phyloP scores from a whole-genome alignment of 2,113 vertebrate species.

The Rousettus leschenaultii region DNA sequence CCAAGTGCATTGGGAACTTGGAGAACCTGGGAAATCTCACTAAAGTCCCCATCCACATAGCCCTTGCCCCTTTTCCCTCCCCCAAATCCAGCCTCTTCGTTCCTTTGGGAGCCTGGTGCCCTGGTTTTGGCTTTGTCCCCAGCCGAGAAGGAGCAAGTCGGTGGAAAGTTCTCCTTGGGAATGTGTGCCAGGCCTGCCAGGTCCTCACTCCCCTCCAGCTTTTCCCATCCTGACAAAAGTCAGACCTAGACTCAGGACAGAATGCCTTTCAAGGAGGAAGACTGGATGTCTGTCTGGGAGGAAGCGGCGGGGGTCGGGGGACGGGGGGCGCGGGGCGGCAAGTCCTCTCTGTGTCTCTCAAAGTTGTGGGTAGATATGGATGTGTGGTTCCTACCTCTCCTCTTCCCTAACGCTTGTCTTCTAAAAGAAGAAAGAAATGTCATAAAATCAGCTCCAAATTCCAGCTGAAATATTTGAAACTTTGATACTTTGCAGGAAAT shows the following conservation, averaged over 20 bases:
- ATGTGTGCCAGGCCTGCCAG: not conserved
- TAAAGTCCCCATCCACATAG: fast-evolving
- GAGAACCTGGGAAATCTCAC: not conserved
- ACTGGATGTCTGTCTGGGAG: not conserved
- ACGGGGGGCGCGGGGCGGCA: fast-evolving
- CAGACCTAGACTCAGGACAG: slow-evolving; percentile 33
- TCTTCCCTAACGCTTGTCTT: not conserved
- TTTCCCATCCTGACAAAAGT: slow-evolving; percentile 56
- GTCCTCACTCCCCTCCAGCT: not conserved
- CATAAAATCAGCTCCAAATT: slow-evolving; percentile 71
- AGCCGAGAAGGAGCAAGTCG: not conserved
- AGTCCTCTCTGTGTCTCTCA: not conserved
- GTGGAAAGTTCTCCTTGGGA: slow-evolving; percentile 44
- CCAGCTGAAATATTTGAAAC: slow-evolving; percentile 72
- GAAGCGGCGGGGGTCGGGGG: not conserved
- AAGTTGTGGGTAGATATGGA: too few relatives aligned
- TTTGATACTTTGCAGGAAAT: slow-evolving; percentile 70
- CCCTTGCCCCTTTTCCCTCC: not conserved
- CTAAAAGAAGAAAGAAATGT: not conserved
- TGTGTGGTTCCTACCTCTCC: not conserved
- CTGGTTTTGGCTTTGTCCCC: slow-evolving; percentile 35
- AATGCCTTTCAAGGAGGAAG: slow-evolving; percentile 26
- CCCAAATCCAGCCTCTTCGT: not conserved
- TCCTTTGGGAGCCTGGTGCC: slow-evolving; percentile 2
- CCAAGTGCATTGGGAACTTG: not conserved